These are phyloP conservation scores for Myiozetetes cayanensis DNA, from an alignment of 2,113 vertebrate genomes.

Conservation along the genomic window DNA sequence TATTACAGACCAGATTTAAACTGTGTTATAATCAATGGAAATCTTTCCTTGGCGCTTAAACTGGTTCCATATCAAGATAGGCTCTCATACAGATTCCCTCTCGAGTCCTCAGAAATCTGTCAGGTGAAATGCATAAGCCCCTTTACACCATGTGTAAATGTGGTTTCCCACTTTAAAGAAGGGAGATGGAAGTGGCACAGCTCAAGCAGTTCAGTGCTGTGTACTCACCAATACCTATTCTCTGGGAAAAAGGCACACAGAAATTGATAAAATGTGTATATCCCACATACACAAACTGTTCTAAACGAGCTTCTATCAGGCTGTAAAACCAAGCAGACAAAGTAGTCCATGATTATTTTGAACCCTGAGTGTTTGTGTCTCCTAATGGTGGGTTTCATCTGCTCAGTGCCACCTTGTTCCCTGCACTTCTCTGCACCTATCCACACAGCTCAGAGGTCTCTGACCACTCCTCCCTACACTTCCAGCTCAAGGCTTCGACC, in stretches of 20 bases:
- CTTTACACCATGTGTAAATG: not conserved
- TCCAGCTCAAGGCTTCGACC: not conserved
- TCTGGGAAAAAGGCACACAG: not conserved
- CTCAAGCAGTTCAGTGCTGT: not conserved
- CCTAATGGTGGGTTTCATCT: not conserved
- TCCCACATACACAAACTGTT: not conserved
- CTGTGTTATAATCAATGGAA: not conserved
- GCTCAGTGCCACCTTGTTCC: accelerated
- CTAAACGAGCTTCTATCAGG: not conserved
- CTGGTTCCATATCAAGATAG: not conserved
- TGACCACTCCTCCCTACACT: not conserved
- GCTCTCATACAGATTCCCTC: not conserved
- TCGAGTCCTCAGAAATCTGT: not conserved
- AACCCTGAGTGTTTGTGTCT: not conserved
- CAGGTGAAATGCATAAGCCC: not conserved
- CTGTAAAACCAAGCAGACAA: not conserved
- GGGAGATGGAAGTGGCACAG: not conserved
- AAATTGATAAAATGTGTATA: accelerated
- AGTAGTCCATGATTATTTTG: not conserved
- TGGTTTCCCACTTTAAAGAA: not conserved
- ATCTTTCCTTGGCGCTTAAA: not conserved
- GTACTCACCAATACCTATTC: not conserved
- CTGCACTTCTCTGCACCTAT: not conserved
- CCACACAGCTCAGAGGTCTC: not conserved
- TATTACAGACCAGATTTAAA: not conserved